Percentiles rank a stretch among this genome's conserved stretches.
Conservation (phyloP, 2,797 vertebrate species). For the Dermochelys coriacea region DNA sequence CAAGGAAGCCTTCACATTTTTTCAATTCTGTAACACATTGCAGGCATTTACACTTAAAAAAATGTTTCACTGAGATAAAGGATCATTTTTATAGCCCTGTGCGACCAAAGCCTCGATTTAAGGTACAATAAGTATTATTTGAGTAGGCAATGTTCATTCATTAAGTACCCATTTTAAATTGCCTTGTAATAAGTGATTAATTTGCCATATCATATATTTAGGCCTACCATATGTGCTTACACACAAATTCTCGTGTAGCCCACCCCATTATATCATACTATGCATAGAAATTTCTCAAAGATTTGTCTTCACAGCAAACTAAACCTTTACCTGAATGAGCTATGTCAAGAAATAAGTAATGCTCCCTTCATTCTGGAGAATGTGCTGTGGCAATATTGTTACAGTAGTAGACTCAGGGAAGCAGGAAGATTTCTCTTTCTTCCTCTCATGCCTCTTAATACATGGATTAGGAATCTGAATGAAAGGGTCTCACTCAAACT, state of each 20-base stretch:
- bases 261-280: not conserved
- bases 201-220: constrained; percentile 55
- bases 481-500: rapidly evolving
- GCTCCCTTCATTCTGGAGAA: not conserved
- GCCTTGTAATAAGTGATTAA: constrained; percentile 63
- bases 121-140: constrained; percentile 41
- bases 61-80: constrained; percentile 41
- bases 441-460: not conserved
- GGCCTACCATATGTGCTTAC: not conserved
- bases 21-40: constrained; percentile 10
- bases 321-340: not conserved
- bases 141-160: constrained; percentile 54
- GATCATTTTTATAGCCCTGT: constrained; percentile 53
- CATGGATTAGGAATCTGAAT: not conserved
- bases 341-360: not conserved
- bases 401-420: constrained; percentile 26
- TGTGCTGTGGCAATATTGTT: not conserved
- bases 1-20: constrained; percentile 2
- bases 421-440: not conserved
- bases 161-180: constrained; percentile 62
- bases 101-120: constrained; percentile 59
- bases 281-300: not conserved
- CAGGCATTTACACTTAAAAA: constrained; percentile 44
- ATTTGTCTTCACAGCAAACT: not conserved
- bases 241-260: constrained; percentile 7